Evolutionary conservation across 2,113 vertebrate species (phyloP).

Genomic region (Lichenostomus cassidix): DNA sequence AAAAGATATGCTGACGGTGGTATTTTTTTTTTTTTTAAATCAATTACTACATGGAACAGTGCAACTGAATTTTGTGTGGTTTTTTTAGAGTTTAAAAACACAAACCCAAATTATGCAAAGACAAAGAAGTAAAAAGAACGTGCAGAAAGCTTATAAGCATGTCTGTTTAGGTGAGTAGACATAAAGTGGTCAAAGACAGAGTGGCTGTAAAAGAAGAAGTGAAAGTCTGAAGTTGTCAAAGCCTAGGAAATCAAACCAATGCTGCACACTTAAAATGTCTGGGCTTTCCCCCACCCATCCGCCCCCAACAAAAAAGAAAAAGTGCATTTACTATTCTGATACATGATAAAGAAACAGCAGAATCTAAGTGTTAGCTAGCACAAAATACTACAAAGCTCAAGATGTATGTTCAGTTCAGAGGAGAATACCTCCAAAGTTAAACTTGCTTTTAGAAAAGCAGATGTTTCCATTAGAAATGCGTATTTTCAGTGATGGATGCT

Average conservation of each 20-base stretch:
- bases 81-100: not conserved
- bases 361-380: not conserved
- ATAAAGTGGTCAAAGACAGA: not conserved
- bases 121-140: not conserved
- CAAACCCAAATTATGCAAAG: not conserved
- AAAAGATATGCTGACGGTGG: not conserved
- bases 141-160: not conserved
- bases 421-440: not conserved
- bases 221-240: conserved; percentile 16
- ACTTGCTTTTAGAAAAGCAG: not conserved
- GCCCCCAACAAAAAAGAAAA: not conserved
- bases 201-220: conserved; percentile 16
- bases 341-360: not conserved
- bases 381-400: not conserved
- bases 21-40: not conserved
- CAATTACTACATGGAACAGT: not conserved
- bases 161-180: not conserved
- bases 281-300: not conserved
- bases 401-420: not conserved
- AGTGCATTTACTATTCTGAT: not conserved
- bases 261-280: not conserved
- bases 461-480: not conserved
- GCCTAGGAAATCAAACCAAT: conserved; percentile 4
- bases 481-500: not conserved
- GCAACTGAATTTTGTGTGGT: not conserved